phyloP scores from a whole-genome alignment of 2,113 vertebrate genomes.

The Eurypyga helias region DNA sequence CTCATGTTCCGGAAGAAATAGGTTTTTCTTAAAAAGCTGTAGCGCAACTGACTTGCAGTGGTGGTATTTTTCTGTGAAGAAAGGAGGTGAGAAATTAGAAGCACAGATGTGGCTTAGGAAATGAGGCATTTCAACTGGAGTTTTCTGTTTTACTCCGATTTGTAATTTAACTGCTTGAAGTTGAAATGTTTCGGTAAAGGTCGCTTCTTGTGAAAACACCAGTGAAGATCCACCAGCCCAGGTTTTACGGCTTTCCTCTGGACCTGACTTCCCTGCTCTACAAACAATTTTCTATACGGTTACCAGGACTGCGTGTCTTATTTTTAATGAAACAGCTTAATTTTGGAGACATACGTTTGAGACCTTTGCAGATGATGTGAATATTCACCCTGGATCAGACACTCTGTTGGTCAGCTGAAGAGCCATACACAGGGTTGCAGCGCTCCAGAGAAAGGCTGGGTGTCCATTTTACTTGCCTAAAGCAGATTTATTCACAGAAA shows the following conservation, averaged over 20 bases:
- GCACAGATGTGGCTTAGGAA: neutral
- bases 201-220: neutral
- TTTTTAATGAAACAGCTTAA: neutral
- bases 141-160: neutral
- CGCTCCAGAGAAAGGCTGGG: neutral
- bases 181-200: neutral
- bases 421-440: neutral
- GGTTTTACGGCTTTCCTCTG: neutral
- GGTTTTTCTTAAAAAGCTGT: neutral
- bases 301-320: neutral
- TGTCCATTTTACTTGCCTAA: neutral
- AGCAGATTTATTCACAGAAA: neutral
- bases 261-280: neutral
- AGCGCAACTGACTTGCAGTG: neutral
- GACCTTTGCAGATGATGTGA: neutral
- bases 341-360: neutral
- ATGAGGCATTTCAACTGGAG: neutral
- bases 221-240: neutral
- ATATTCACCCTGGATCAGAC: neutral
- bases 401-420: rapidly evolving
- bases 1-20: neutral
- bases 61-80: neutral
- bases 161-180: neutral
- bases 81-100: neutral
- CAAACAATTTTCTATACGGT: neutral